These are phyloP conservation scores for Augochlora pura DNA, from an alignment of 1,140 invertebrate genomes.

Conservation along the genomic window DNA sequence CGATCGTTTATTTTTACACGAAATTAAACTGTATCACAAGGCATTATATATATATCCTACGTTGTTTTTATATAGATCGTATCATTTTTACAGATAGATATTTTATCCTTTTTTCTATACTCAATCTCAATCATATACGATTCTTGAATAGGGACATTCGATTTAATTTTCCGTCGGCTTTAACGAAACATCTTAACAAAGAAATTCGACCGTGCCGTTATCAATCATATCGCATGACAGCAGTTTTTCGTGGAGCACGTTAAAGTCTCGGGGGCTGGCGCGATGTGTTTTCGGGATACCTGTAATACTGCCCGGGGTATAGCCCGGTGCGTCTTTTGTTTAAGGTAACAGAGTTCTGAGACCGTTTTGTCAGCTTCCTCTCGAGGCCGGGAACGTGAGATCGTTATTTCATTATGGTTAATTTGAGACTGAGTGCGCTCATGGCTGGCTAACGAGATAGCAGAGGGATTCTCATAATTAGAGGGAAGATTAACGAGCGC, in stretches of 20 bases:
- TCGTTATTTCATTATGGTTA: constrained; percentile 76
- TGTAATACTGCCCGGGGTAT: constrained; percentile 34
- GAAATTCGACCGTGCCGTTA: too few species aligned
- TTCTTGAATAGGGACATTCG: too few species aligned
- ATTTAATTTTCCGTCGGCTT: too few species aligned
- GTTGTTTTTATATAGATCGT: too few species aligned
- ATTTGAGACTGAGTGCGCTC: constrained; percentile 70
- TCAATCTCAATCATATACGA: too few species aligned
- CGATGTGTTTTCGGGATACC: background rate
- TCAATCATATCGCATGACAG: too few species aligned
- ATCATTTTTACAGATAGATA: too few species aligned
- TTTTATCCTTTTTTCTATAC: too few species aligned
- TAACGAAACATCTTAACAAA: too few species aligned
- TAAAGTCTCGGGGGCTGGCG: background rate
- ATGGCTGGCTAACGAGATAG: constrained; percentile 62
- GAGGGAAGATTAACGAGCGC: constrained; percentile 71
- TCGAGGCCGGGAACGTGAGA: constrained; percentile 66
- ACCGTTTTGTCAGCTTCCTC: constrained; percentile 65
- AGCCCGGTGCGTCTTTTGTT: constrained; percentile 44
- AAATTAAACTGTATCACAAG: too few species aligned
- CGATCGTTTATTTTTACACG: too few species aligned
- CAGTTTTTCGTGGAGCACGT: background rate
- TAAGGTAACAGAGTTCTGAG: constrained; percentile 57
- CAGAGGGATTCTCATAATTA: constrained; percentile 69
- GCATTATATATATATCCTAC: too few species aligned